A percentile compares a stretch with the other conserved stretches of the same genome.
These are phyloP conservation scores for Sula dactylatra DNA, from an alignment of 2,113 vertebrate genomes.

Conservation along the genomic window DNA sequence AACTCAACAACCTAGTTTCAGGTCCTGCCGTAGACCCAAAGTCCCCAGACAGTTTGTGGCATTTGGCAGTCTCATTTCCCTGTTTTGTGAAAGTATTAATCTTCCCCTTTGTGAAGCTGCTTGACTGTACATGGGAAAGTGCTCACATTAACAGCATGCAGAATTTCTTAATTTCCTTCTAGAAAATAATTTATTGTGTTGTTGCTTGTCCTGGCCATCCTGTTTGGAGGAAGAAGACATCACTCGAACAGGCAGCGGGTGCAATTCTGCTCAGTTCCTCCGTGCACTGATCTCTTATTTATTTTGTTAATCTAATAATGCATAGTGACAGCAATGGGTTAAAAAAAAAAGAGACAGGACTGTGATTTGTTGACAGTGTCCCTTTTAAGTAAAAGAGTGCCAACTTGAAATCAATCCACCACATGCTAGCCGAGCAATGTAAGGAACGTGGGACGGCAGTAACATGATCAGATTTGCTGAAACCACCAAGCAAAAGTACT, in stretches of 20 bases:
- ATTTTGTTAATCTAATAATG: not conserved
- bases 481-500: not conserved
- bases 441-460: not conserved
- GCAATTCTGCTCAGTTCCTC: not conserved
- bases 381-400: not conserved
- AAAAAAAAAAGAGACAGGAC: not conserved
- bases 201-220: not conserved
- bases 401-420: not conserved
- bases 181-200: not conserved
- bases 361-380: not conserved
- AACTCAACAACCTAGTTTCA: not conserved
- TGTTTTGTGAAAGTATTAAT: not conserved
- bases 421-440: not conserved
- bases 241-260: accelerated
- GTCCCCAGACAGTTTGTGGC: not conserved
- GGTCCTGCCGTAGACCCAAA: not conserved
- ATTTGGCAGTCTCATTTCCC: not conserved
- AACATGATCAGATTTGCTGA: not conserved
- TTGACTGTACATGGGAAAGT: not conserved
- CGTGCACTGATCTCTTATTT: not conserved
- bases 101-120: not conserved
- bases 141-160: not conserved
- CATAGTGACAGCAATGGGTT: not conserved
- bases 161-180: not conserved
- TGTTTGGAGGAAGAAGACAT: not conserved